Evolutionary conservation across 2,113 vertebrate genomes (phyloP).

Genomic region (Galbula dea): DNA sequence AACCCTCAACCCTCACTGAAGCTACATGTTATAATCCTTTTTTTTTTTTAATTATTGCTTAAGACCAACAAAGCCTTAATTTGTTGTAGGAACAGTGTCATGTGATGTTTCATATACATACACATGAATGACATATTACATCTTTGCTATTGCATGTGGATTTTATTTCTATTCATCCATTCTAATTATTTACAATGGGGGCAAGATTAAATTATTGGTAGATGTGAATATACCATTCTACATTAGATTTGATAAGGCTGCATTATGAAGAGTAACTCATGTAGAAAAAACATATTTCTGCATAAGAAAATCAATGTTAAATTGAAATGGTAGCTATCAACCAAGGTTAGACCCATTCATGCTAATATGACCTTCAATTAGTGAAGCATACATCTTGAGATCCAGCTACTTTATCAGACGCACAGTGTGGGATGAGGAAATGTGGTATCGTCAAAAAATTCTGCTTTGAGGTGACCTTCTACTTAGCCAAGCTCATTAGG

Average conservation of each 20-base stretch:
- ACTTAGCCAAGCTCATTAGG: conserved; percentile 34
- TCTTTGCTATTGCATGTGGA: neutral
- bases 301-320: neutral
- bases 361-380: conserved; percentile 68
- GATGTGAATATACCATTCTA: neutral
- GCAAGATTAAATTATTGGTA: neutral
- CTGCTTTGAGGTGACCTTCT: conserved; percentile 53
- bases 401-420: conserved; percentile 11
- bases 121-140: neutral
- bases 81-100: neutral
- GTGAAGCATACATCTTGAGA: conserved; percentile 16
- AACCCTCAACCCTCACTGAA: neutral
- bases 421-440: neutral
- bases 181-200: neutral
- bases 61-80: conserved; percentile 19
- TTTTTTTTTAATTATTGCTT: neutral
- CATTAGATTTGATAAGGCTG: neutral
- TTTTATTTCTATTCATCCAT: neutral
- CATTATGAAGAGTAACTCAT: neutral
- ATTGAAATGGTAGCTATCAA: conserved; percentile 5
- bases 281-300: neutral
- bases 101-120: neutral
- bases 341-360: conserved; percentile 48
- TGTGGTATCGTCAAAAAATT: conserved; percentile 36
- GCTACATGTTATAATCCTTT: neutral